Evolutionary conservation across 2,797 vertebrate genomes (phyloP), one percentile per base, ranked within the genome.

Genomic region (Erpetoichthys calabaricus): DNA sequence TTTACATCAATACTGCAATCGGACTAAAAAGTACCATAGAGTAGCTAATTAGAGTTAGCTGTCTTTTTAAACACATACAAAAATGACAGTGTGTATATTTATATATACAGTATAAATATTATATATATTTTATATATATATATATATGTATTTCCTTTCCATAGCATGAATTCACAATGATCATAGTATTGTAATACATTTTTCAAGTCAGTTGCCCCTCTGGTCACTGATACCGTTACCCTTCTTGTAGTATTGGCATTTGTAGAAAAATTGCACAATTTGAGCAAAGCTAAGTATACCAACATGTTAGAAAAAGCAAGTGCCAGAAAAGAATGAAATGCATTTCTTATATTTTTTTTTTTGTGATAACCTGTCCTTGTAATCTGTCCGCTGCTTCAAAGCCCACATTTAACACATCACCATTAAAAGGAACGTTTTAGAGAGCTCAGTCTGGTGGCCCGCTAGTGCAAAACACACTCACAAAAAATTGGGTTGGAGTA

Each of bases 111-210:
- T 25, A 25, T 25, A 25, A 25, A 25, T 25, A 25, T 25, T 25
- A 25, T 3, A 45, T 54, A 82, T 83, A 83, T 72, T 74, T 86
- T 89, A n/a, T 91, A 84, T 92, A 89, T 86, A 92, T 89, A 91
- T 81, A 86, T 84, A 89, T 87, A 90, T n/a, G n/a, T 84, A 80
- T 80, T 77, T 82, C 25, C 25, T 82, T 25, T 83, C 69, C 83
- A 81, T 84, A 91, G 91, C 90, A 92, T 86, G 90, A 95, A 93
- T 91, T 90, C 94, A 96, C 92, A 84, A 89, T 90, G 92, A 91
- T 91, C 71, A 82, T 77, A 80, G 82, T 91, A 92, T 92, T 94
- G 90, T 92, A 95, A 91, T 85, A 80, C 77, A 80, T 79, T 83
- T 91, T 91, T 92, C 88, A 97, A 82, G 84, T 88, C 88, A 86